A percentile compares a stretch with the other conserved stretches of the same genome.
Conservation (phyloP, 2,113 vertebrate species). For the Sturnira hondurensis region DNA sequence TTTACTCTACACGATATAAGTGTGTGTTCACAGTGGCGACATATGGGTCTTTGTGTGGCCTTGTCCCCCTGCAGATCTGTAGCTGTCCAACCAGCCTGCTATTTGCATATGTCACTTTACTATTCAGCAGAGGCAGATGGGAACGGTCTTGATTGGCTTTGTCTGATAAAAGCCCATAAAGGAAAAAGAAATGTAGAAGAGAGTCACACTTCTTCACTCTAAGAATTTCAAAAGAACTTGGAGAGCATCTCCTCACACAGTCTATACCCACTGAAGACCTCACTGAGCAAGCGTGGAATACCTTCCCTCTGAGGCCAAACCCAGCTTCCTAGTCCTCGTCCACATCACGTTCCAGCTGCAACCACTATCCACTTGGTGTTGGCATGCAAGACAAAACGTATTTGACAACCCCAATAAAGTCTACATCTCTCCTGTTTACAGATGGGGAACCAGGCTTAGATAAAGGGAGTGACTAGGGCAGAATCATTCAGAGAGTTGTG, state of each 20-base stretch:
- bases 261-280: background rate
- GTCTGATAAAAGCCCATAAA: background rate
- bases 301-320: background rate
- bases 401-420: background rate
- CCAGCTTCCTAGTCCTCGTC: background rate
- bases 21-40: slow-evolving; percentile 46
- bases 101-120: slow-evolving; percentile 71
- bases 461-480: background rate
- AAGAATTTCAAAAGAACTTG: background rate
- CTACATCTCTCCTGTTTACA: background rate
- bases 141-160: slow-evolving; percentile 17
- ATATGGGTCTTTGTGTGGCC: slow-evolving; percentile 72
- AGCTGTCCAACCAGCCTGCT: slow-evolving; percentile 48
- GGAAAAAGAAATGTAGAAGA: background rate
- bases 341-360: background rate
- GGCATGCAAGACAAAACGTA: background rate
- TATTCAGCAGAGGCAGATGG: slow-evolving; percentile 73
- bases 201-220: background rate
- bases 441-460: background rate
- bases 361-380: too few relatives aligned
- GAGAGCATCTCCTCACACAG: background rate
- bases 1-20: slow-evolving; percentile 72
- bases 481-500: background rate
- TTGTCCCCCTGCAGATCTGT: slow-evolving; percentile 42
- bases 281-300: accelerated